A percentile compares a stretch with the other conserved stretches of the same genome.
These are phyloP conservation scores for Dreissena polymorpha DNA, from an alignment of 1,140 invertebrate genomes.

Conservation along the genomic window DNA sequence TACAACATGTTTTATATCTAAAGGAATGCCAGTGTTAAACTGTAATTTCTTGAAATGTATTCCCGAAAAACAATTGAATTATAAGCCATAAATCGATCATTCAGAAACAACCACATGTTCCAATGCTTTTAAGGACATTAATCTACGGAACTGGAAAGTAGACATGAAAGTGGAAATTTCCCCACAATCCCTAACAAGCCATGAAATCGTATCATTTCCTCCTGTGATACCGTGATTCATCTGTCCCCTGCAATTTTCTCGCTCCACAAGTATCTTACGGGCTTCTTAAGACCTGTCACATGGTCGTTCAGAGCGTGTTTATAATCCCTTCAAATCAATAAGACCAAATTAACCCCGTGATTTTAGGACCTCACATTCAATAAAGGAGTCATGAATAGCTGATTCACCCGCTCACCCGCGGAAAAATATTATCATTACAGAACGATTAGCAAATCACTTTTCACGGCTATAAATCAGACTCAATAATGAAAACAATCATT, in stretches of 20 bases:
- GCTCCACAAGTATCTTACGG: conserved; percentile 40
- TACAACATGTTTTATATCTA: too few relatives aligned
- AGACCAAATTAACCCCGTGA: conserved; percentile 41
- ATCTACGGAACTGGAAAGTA: too few relatives aligned
- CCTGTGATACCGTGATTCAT: conserved; percentile 4
- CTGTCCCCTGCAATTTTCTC: conserved; percentile 16
- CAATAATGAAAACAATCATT: conserved; percentile 15
- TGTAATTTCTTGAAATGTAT: too few relatives aligned
- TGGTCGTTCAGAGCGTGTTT: conserved; percentile 20
- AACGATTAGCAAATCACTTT: conserved; percentile 52
- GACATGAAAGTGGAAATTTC: neutral
- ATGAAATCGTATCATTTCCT: conserved; percentile 36
- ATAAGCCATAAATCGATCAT: too few relatives aligned
- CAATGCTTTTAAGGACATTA: too few relatives aligned
- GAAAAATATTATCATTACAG: conserved; percentile 34
- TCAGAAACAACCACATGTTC: too few relatives aligned
- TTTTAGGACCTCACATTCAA: conserved; percentile 28
- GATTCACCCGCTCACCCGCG: neutral
- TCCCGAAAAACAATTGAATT: too few relatives aligned
- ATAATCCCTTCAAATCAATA: conserved; percentile 47
- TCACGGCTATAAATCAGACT: conserved; percentile 38
- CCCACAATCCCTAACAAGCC: neutral
- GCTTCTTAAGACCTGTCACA: conserved; percentile 20
- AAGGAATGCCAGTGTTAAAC: too few relatives aligned
- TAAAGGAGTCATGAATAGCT: conserved; percentile 21